Conservation (phyloP, 1,140 invertebrate genomes). For the Mylabris phalerata region DNA sequence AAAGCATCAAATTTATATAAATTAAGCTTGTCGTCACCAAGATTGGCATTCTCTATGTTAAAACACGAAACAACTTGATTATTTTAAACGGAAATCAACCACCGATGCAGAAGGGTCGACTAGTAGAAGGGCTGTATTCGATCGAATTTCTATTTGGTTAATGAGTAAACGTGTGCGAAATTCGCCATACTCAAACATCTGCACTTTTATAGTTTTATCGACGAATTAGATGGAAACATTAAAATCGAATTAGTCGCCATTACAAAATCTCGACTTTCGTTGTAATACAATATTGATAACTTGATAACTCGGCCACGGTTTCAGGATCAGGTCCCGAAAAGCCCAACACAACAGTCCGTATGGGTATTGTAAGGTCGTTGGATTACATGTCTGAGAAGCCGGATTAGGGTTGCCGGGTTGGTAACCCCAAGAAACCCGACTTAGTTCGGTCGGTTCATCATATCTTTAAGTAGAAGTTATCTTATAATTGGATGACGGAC, state of each 20-base stretch:
- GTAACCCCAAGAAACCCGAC: conserved; percentile 22
- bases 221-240: conserved; percentile 3
- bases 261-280: not conserved
- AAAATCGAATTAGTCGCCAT: not conserved
- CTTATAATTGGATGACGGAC: conserved; percentile 25
- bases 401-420: conserved; percentile 24
- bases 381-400: conserved; percentile 26
- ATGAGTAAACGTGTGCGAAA: conserved; percentile 32
- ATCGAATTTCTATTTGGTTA: conserved; percentile 31
- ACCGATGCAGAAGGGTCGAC: no score
- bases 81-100: no score
- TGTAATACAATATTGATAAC: conserved; percentile 16
- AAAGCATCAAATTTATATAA: not conserved
- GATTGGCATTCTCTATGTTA: no score
- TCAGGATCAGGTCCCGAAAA: not conserved
- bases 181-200: conserved; percentile 22
- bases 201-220: conserved; percentile 12
- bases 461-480: no score
- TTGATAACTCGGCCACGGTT: conserved; percentile 15
- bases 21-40: no score
- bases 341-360: not conserved
- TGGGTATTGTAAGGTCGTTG: conserved; percentile 11
- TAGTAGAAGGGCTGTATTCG: no score
- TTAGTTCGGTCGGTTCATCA: conserved; percentile 1
- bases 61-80: no score